Conservation (phyloP, 1,140 invertebrate species). For the Meloidogyne floridensis region DNA sequence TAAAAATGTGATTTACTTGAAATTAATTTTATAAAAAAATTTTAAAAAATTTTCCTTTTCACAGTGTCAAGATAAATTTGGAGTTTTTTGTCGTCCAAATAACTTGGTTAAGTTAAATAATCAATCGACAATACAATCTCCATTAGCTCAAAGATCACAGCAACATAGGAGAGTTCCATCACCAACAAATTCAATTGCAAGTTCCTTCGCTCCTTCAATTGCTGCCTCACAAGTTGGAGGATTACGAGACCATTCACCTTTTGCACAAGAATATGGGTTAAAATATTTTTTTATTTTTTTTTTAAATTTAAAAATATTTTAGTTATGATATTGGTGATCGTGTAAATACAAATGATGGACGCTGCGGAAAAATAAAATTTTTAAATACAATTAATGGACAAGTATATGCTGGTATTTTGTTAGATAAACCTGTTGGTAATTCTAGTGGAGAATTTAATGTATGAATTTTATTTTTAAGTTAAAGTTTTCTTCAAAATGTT, state of each 20-base stretch:
- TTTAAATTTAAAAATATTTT: slow-evolving; percentile 22
- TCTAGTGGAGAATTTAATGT: slow-evolving; percentile 66
- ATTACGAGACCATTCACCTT: slow-evolving; percentile 24
- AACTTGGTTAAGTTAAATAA: slow-evolving; percentile 40
- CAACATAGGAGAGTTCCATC: slow-evolving; percentile 26
- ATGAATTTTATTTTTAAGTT: background rate
- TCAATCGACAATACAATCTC: background rate
- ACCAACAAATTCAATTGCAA: slow-evolving; percentile 32
- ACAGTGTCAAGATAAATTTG: slow-evolving; percentile 45
- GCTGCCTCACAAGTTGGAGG: slow-evolving; percentile 28
- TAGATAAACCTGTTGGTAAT: slow-evolving; percentile 68
- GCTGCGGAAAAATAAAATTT: slow-evolving; percentile 57
- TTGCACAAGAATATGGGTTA: slow-evolving; percentile 51
- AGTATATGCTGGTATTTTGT: slow-evolving; percentile 69
- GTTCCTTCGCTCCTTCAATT: slow-evolving; percentile 42
- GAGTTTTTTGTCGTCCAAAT: slow-evolving; percentile 51
- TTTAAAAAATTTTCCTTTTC: slow-evolving; percentile 17
- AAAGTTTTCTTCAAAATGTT: slow-evolving; percentile 21
- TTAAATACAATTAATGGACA: slow-evolving; percentile 68
- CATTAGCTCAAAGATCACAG: background rate
- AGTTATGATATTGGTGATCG: slow-evolving; percentile 55
- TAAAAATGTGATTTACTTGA: background rate
- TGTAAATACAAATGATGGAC: slow-evolving; percentile 45
- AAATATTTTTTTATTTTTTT: slow-evolving; percentile 3
- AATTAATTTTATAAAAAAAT: slow-evolving; percentile 24